These are phyloP conservation scores for Oxyscelio sp. DNA, from an alignment of 2,888 invertebrate species.

Conservation along the genomic window DNA sequence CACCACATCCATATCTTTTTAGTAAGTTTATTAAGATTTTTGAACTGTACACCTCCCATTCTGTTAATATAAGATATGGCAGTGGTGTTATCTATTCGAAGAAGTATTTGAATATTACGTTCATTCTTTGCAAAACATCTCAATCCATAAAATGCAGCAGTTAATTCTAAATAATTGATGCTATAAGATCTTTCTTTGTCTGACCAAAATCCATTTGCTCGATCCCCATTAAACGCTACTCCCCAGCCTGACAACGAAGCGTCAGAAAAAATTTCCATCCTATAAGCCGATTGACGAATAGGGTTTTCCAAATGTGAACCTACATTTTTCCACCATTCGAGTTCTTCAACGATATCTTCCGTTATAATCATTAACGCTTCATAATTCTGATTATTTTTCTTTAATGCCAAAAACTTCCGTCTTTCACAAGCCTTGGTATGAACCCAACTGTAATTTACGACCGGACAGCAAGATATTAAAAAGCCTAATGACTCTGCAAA, in stretches of 20 bases:
- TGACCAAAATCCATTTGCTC: too few species aligned
- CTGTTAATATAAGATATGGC: too few species aligned
- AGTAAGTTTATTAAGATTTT: slow-evolving; percentile 44
- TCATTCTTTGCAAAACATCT: slow-evolving; percentile 41
- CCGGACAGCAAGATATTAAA: slow-evolving; percentile 16
- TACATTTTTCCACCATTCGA: too few species aligned
- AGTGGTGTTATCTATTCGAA: slow-evolving; percentile 50
- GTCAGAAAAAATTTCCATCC: too few species aligned
- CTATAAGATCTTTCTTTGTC: too few species aligned
- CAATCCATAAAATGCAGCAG: slow-evolving; percentile 48
- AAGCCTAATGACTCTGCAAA: background rate
- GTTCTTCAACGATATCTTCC: background rate
- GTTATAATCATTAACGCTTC: background rate
- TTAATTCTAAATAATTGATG: slow-evolving; percentile 1
- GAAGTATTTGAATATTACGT: slow-evolving; percentile 24
- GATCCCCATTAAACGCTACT: too few species aligned
- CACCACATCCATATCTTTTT: slow-evolving; percentile 54
- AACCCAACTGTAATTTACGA: slow-evolving; percentile 11
- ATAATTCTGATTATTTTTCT: slow-evolving; percentile 11
- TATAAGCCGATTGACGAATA: too few species aligned
- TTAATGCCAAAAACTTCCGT: slow-evolving; percentile 15
- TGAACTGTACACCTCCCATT: slow-evolving; percentile 50
- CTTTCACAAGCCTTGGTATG: slow-evolving; percentile 17
- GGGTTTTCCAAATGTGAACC: too few species aligned
- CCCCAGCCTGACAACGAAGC: too few species aligned